Evolutionary conservation across 2,888 invertebrate species (phyloP), one percentile per base, ranked within the genome.

Genomic region (Amiota mariae): DNA sequence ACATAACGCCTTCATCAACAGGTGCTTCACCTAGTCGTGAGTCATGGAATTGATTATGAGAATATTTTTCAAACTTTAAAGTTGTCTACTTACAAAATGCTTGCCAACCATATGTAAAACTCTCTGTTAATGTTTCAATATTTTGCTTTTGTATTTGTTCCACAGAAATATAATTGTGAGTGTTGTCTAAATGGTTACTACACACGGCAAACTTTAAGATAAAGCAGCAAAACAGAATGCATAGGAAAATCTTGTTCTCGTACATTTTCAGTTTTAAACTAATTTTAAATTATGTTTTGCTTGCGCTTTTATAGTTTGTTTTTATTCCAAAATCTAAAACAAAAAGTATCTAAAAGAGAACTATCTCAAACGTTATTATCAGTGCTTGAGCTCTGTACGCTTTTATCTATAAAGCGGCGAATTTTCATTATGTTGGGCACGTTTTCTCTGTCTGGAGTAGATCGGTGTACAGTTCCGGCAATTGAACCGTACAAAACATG

Each of bases 1-100:
- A 75, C 81, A 88, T 87, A 10, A 89, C 86, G 20, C 85, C 85
- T 79, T 88, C 88, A 61, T 88, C 87, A 1, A 88, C 87, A 0
- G 87, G 86, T 0, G 89, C 81, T 70, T 87, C 84, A 75, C 88
- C 88, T 88, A 56, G 8, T 74, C 49, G 12, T 1, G n/a, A 15
- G 12, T 15, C 12, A 72, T n/a, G 9, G 2, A 18, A 47, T 67
- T 15, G 46, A 66, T 0, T 15, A 13, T 51, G 51, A 24, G 1
- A 18, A 13, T 24, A 47, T 63, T 4, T 63, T n/a, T 2, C 8
- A 61, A 24, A 12, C 1, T 8, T 18, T 1, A 15, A 61, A 12
- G 15, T 10, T 18, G 15, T 15, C 10, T 64, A 82, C 87, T 87
- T 80, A 87, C 87, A 87, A 72, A 87, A 87, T 1, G 81, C 81